Conservation (phyloP, 2,888 invertebrate genomes). For the Scaptomyza polygonia region DNA sequence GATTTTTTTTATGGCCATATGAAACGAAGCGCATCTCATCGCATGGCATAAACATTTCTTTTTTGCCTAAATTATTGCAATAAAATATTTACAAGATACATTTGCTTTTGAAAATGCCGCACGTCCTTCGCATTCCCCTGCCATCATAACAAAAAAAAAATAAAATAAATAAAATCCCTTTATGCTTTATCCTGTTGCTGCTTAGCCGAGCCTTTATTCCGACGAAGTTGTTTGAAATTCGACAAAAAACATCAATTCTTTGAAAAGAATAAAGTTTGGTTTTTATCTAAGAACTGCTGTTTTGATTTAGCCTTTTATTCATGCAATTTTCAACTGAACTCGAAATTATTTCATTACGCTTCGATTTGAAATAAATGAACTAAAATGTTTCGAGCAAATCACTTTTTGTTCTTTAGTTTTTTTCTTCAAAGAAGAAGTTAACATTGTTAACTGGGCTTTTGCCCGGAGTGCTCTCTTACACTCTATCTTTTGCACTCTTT, state of each 20-base stretch:
- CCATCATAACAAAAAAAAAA: neutral
- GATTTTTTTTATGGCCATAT: constrained; percentile 15
- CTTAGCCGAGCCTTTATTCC: neutral
- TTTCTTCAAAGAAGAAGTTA: neutral
- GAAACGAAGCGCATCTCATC: constrained; percentile 26
- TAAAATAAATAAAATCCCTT: neutral
- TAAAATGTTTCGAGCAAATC: neutral
- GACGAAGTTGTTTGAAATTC: constrained; percentile 29
- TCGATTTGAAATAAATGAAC: constrained; percentile 1
- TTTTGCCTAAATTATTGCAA: constrained; percentile 73
- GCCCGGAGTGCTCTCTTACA: neutral
- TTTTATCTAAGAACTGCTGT: neutral
- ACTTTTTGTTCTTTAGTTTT: neutral
- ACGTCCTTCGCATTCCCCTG: constrained; percentile 28
- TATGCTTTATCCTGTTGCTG: constrained; percentile 52
- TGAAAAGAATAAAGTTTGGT: constrained; percentile 14
- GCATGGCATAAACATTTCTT: constrained; percentile 56
- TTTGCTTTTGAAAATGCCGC: constrained; percentile 66
- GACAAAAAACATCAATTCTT: constrained; percentile 12
- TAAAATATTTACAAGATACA: constrained; percentile 75
- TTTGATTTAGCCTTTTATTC: neutral
- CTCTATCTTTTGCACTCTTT: neutral
- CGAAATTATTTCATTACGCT: neutral
- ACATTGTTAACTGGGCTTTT: constrained; percentile 3
- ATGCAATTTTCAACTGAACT: neutral